A percentile compares a stretch with the other conserved stretches of the same genome.
Evolutionary conservation across 2,113 vertebrate genomes (phyloP).

Genomic region (Dolichotis patagonum): DNA sequence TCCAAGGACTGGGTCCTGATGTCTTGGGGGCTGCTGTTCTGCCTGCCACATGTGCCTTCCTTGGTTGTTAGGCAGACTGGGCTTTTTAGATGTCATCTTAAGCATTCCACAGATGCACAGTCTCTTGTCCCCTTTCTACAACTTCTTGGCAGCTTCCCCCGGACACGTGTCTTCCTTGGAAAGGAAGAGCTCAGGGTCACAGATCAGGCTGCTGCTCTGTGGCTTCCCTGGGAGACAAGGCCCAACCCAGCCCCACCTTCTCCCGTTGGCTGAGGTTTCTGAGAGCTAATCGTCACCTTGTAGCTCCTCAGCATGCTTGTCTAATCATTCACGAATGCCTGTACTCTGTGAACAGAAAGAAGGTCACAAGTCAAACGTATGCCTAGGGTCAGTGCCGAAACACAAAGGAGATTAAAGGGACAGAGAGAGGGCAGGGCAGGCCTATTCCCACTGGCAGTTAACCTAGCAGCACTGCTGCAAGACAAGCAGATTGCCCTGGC

Average conservation of each 20-base stretch:
- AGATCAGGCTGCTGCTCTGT: background rate
- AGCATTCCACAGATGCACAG: rapidly evolving
- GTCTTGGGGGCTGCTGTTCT: rapidly evolving
- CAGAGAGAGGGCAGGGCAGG: constrained; percentile 85
- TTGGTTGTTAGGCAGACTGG: background rate
- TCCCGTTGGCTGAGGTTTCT: constrained; percentile 50
- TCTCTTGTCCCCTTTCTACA: background rate
- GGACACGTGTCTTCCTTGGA: constrained; percentile 51
- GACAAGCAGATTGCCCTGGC: constrained; percentile 77
- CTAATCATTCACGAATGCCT: constrained; percentile 74
- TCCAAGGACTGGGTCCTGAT: background rate
- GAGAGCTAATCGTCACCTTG: constrained; percentile 84
- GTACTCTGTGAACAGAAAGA: constrained; percentile 88
- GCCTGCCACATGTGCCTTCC: rapidly evolving
- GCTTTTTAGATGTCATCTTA: background rate
- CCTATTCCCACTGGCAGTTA: constrained; percentile 82
- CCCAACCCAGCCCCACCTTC: constrained; percentile 17
- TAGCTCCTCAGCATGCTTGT: constrained; percentile 79
- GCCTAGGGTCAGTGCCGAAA: constrained; percentile 89
- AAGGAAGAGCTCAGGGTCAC: constrained; percentile 44
- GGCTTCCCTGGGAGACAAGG: background rate
- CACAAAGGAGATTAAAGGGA: constrained; percentile 88
- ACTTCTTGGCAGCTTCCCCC: background rate
- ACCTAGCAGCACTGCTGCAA: constrained; percentile 82
- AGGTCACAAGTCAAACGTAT: constrained; percentile 91